These are phyloP conservation scores for Cordylochernes scorpioides DNA, from an alignment of 2,888 invertebrate species.

Conservation along the genomic window DNA sequence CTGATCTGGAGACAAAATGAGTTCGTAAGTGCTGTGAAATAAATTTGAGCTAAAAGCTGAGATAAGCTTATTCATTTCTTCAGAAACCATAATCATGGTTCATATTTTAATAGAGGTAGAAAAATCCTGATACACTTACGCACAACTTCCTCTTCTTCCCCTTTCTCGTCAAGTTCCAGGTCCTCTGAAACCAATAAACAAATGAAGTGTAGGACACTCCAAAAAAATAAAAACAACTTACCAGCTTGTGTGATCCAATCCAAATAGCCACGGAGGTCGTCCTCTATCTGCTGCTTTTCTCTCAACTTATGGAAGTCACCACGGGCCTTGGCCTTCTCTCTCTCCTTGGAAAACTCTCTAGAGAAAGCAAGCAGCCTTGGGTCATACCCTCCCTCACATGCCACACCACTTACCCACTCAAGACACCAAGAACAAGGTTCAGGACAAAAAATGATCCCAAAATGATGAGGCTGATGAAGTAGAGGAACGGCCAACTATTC, in stretches of 20 bases:
- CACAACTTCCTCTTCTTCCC: slow-evolving; percentile 21
- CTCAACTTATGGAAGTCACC: slow-evolving; percentile 95
- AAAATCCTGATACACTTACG: slow-evolving; percentile 15
- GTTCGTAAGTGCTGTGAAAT: no score
- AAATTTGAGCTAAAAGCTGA: no score
- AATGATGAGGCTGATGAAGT: slow-evolving; percentile 96
- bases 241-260: slow-evolving; percentile 98
- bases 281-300: slow-evolving; percentile 93
- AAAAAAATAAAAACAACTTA: background rate
- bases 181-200: slow-evolving; percentile 37
- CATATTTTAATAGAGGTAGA: background rate
- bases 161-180: slow-evolving; percentile 54
- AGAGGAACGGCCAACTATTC: slow-evolving; percentile 91
- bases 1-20: no score
- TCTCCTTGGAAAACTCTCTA: slow-evolving; percentile 97
- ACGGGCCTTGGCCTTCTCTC: slow-evolving; percentile 93
- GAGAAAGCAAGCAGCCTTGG: no score
- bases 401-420: slow-evolving; percentile 65
- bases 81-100: no score
- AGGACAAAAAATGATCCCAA: slow-evolving; percentile 98
- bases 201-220: background rate
- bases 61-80: no score
- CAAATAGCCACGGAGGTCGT: slow-evolving; percentile 82
- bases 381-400: no score
- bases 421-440: slow-evolving; percentile 98